Evolutionary conservation across 2,888 invertebrate genomes (phyloP), one percentile per base, ranked within the genome.

Genomic region (Leptodirus hochenwartii): DNA sequence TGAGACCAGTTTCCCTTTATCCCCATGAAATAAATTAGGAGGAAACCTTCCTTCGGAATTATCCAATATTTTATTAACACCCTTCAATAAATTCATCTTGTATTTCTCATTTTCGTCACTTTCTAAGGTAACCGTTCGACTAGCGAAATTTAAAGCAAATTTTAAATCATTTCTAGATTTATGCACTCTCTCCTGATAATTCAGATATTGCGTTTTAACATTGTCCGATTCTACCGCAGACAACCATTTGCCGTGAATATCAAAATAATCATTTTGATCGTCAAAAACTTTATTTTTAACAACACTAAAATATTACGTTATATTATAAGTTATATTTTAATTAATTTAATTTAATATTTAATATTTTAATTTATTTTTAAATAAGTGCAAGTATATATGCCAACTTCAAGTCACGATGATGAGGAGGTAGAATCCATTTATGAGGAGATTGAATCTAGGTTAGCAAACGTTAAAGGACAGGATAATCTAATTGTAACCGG

Each of bases 261-360:
- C 70, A 51, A 85, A 96, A 54, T 95, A 95, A 53, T 95, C 95
- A 38, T 78, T 71, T 50, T 95, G 88, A 49, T 95, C 95, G 51
- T 96, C 95, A 25, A 81, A 84, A 4, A 90, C 81, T 47, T 67
- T 69, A 3, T 74, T 77, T 32, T 80, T 66, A 22, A 67, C 64
- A 41, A 71, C 71, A 46, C 81, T 79, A 43, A 14, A 50, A 37
- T 24, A 12, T 27, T 11, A 29, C 9, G 28, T 20, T 24, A 17
- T 12, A 13, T n/a, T 44, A 31, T 31, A 34, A 16, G 30, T 37
- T 22, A 14, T 15, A 24, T 26, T 11, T 5, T 26, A 14, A 15
- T 8, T n/a, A 26, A 6, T 13, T 26, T 15, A 15, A 13, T 26
- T 26, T 11, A 11, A 26, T 13, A 12, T 5, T 4, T 13, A 25